phyloP scores from a whole-genome alignment of 2,113 vertebrate species.

The Pycnonotus jocosus region DNA sequence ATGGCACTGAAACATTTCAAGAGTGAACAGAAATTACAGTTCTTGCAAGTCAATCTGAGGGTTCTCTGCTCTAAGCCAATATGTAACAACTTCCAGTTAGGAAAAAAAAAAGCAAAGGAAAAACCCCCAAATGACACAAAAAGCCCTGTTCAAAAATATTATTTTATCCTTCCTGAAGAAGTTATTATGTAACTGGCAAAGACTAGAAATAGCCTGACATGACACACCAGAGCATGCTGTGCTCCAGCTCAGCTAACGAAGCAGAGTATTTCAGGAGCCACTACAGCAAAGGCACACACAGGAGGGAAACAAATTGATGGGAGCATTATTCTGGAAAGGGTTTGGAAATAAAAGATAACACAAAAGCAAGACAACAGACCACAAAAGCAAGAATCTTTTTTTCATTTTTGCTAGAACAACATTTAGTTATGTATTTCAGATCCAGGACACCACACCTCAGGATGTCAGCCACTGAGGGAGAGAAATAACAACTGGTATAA shows the following conservation, averaged over 20 bases:
- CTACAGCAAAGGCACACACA: neutral
- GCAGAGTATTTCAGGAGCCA: neutral
- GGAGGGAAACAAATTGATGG: neutral
- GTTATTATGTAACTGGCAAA: neutral
- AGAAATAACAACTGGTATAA: neutral
- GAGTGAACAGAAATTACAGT: neutral
- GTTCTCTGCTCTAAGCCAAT: neutral
- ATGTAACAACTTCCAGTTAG: neutral
- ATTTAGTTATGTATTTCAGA: neutral
- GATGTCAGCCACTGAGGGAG: neutral
- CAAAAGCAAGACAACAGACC: neutral
- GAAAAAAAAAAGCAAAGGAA: neutral
- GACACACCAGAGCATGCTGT: neutral
- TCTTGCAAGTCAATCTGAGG: neutral
- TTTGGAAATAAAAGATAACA: neutral
- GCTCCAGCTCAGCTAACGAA: neutral
- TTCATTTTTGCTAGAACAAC: neutral
- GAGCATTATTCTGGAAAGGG: neutral
- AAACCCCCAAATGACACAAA: neutral
- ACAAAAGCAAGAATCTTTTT: neutral
- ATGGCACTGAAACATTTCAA: slow-evolving; percentile 78
- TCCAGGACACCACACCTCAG: neutral
- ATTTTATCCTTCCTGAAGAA: neutral
- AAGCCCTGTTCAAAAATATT: neutral
- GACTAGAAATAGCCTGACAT: neutral